These are phyloP conservation scores for Chrysolina oricalcia DNA, from an alignment of 2,888 invertebrate species.

Conservation along the genomic window DNA sequence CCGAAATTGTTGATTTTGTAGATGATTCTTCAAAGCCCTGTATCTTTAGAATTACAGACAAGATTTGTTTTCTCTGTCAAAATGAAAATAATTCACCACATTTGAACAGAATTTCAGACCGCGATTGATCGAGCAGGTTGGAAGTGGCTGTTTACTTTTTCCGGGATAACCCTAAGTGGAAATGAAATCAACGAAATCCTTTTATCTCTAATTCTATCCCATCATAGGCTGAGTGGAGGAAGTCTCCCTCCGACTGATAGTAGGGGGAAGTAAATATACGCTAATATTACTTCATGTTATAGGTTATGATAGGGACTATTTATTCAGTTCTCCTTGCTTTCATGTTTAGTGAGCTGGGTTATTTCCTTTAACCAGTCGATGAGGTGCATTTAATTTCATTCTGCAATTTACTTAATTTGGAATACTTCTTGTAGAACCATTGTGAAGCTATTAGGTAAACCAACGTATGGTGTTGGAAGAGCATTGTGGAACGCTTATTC, in stretches of 20 bases:
- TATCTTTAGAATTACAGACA: no score
- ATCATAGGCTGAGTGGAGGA: conserved; percentile 47
- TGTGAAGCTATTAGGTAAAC: no score
- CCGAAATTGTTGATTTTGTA: no score
- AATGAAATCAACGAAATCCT: conserved; percentile 59
- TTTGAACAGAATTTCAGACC: conserved; percentile 14
- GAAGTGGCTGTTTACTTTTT: conserved; percentile 49
- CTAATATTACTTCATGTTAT: conserved; percentile 49
- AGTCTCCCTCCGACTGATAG: conserved; percentile 51
- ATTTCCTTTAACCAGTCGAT: conserved; percentile 2
- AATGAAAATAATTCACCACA: background rate
- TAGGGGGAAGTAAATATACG: conserved; percentile 51
- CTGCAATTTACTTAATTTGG: background rate
- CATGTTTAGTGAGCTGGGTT: background rate
- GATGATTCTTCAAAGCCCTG: no score
- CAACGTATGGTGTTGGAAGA: no score
- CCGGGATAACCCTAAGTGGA: conserved; percentile 60
- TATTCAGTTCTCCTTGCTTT: conserved; percentile 26
- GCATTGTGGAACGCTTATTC: no score
- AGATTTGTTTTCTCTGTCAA: no score
- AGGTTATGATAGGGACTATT: conserved; percentile 36
- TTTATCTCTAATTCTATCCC: conserved; percentile 55
- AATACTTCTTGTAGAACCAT: background rate
- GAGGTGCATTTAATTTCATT: conserved; percentile 4
- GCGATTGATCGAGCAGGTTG: conserved; percentile 32